phyloP scores from a whole-genome alignment of 2,888 invertebrate species.

The Heliconius charithonia region DNA sequence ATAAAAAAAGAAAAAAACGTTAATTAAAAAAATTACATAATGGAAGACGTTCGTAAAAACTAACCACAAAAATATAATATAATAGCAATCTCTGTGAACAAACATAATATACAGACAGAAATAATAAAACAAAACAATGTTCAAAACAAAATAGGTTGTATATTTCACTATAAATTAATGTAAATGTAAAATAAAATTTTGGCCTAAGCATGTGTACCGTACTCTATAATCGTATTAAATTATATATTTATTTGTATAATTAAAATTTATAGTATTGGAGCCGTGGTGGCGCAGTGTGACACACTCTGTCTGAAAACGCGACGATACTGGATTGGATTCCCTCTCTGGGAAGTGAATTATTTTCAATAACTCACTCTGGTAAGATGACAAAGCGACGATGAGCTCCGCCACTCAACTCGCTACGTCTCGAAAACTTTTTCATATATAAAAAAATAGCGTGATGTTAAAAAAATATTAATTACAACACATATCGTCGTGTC shows the following conservation, averaged over 20 bases:
- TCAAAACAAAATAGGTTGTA: conserved; percentile 47
- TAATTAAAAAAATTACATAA: conserved; percentile 56
- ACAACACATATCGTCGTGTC: not conserved
- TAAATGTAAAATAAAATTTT: conserved; percentile 40
- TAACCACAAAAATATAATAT: conserved; percentile 37
- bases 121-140: conserved; percentile 41
- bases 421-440: not conserved
- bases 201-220: conserved; percentile 37
- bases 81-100: conserved; percentile 65
- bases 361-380: not conserved
- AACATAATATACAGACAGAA: conserved; percentile 75
- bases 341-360: not conserved
- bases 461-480: not conserved
- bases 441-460: not conserved
- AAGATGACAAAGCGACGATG: not conserved
- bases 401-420: not conserved
- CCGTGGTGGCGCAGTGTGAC: not conserved
- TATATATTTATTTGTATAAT: conserved; percentile 17
- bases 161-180: conserved; percentile 46
- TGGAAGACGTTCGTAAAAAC: conserved; percentile 71
- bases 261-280: conserved; percentile 2
- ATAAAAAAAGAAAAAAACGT: conserved; percentile 50
- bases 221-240: conserved; percentile 2
- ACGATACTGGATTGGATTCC: too few relatives aligned
- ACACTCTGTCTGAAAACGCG: not conserved